Conservation (phyloP, 35 echinoderm and acorn worm species). For the Lytechinus pictus region DNA sequence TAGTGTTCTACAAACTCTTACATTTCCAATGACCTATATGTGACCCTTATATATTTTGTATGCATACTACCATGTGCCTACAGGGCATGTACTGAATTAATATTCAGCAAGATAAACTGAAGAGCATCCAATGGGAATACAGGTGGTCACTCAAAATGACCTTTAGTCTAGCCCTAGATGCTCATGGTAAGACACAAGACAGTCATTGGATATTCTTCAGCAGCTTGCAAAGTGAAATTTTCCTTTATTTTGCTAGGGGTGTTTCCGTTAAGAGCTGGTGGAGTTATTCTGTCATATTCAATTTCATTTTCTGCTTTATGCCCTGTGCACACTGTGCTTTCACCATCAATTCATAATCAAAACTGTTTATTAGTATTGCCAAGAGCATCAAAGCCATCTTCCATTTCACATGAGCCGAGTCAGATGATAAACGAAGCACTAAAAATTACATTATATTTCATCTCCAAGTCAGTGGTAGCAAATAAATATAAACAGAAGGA, state of each 20-base stretch:
- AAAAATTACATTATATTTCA: too few species aligned
- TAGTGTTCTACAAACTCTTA: neutral
- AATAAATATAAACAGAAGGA: too few species aligned
- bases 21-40: neutral
- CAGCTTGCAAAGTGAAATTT: neutral
- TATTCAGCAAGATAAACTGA: neutral
- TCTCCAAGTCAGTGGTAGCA: too few species aligned
- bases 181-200: neutral
- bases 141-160: neutral
- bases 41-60: neutral
- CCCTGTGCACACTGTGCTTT: neutral
- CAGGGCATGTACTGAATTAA: neutral
- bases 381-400: neutral
- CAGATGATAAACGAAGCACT: neutral
- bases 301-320: neutral
- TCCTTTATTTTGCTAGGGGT: neutral
- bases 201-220: neutral
- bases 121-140: neutral
- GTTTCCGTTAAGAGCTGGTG: neutral
- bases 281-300: neutral
- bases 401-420: neutral
- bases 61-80: neutral
- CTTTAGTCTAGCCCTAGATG: neutral
- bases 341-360: neutral
- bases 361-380: conserved; percentile 1